Conservation (phyloP, 2,888 invertebrate species). For the Sinotaia quadrata region DNA sequence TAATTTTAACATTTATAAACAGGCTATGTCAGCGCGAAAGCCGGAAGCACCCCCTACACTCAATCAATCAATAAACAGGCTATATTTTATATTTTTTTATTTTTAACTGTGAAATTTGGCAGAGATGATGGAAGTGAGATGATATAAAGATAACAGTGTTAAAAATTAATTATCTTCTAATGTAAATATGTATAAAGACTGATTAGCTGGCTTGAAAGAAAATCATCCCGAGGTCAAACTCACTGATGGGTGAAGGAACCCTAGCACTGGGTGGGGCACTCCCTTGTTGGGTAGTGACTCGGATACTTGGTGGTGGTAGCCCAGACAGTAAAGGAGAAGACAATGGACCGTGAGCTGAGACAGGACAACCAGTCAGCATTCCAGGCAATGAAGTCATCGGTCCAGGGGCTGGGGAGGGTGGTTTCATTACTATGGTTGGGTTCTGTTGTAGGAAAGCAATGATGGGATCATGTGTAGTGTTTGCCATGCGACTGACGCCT, state of each 20-base stretch:
- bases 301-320: constrained; percentile 38
- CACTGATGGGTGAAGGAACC: constrained; percentile 70
- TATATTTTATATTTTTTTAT: no score
- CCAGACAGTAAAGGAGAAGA: constrained; percentile 56
- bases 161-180: no score
- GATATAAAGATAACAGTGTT: no score
- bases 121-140: no score
- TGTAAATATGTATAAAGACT: no score
- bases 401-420: constrained; percentile 61
- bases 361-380: constrained; percentile 14
- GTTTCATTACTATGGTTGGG: constrained; percentile 66
- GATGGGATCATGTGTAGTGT: constrained; percentile 51
- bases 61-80: no score
- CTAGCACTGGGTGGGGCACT: constrained; percentile 49
- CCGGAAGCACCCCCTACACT: no score
- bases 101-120: no score
- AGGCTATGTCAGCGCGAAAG: no score
- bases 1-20: no score
- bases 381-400: constrained; percentile 40
- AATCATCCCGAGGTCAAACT: no score
- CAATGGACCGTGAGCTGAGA: constrained; percentile 27
- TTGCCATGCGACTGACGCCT: not conserved
- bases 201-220: no score
- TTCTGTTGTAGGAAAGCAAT: constrained; percentile 66
- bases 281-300: constrained; percentile 51